A percentile compares a stretch with the other conserved stretches of the same genome.
These are phyloP conservation scores for Parauchenoglanis punctatus DNA, from an alignment of 2,797 vertebrate species.

Conservation along the genomic window DNA sequence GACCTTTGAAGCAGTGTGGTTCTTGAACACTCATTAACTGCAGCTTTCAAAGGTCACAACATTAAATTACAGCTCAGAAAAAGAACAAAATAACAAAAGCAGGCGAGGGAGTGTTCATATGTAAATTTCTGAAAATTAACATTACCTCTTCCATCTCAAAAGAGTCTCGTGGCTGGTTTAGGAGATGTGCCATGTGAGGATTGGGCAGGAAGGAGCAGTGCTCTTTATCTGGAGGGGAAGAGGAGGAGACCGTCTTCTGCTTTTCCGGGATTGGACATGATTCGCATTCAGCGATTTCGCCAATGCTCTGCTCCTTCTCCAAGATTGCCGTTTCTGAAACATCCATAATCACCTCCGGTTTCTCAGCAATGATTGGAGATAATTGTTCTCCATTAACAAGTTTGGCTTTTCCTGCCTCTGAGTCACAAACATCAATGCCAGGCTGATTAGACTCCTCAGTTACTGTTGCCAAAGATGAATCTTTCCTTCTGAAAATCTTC, in stretches of 20 bases:
- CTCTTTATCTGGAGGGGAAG: conserved; percentile 64
- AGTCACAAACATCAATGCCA: background rate
- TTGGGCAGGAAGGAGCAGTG: conserved; percentile 66
- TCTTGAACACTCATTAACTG: conserved; percentile 10
- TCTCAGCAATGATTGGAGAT: background rate
- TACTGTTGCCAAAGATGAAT: conserved; percentile 83
- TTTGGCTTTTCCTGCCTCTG: background rate
- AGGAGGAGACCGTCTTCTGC: conserved; percentile 47
- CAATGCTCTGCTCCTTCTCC: conserved; percentile 49
- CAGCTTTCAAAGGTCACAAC: conserved; percentile 30
- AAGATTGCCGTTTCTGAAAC: conserved; percentile 4
- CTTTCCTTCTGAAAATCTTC: conserved; percentile 82
- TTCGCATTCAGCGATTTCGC: conserved; percentile 51
- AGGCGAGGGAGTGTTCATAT: background rate
- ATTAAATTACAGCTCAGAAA: background rate
- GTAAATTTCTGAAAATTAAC: background rate
- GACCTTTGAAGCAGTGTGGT: background rate
- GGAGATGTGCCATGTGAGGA: conserved; percentile 78
- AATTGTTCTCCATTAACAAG: background rate
- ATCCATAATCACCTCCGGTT: background rate
- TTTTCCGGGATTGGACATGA: conserved; percentile 32
- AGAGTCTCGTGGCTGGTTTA: conserved; percentile 84
- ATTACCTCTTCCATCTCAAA: conserved; percentile 97
- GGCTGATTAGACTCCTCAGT: conserved; percentile 77
- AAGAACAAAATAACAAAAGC: background rate